These are phyloP conservation scores for Neodiprion pinetum DNA, from an alignment of 1,140 invertebrate species.

Conservation along the genomic window DNA sequence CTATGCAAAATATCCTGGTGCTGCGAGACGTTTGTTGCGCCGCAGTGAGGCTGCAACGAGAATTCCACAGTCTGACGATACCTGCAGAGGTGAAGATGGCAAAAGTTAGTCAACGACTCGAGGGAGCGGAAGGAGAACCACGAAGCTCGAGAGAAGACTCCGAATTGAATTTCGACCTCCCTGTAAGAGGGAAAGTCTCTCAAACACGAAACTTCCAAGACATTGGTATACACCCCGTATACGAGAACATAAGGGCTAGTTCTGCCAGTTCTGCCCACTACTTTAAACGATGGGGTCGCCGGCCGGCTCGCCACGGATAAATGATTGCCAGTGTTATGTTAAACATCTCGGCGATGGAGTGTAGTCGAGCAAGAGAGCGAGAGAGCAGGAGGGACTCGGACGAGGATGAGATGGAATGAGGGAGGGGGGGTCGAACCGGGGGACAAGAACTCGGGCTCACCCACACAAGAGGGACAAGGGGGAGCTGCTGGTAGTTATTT, in stretches of 20 bases:
- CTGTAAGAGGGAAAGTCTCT: background rate
- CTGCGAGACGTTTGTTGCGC: too few relatives aligned
- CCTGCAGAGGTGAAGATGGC: too few relatives aligned
- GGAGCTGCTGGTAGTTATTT: conserved; percentile 57
- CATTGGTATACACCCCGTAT: conserved; percentile 29
- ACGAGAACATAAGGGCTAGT: conserved; percentile 43
- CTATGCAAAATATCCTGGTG: too few relatives aligned
- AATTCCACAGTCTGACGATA: too few relatives aligned
- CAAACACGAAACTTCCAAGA: background rate
- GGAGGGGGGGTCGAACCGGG: conserved; percentile 31
- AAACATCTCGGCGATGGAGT: conserved; percentile 47
- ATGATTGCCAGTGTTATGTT: conserved; percentile 63
- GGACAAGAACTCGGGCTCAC: conserved; percentile 13
- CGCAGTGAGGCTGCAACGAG: too few relatives aligned
- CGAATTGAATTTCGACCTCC: background rate
- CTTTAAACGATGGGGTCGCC: conserved; percentile 59
- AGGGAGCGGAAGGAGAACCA: too few relatives aligned
- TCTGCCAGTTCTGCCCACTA: conserved; percentile 52
- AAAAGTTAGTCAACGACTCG: too few relatives aligned
- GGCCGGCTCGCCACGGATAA: conserved; percentile 57
- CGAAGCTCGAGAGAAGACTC: too few relatives aligned
- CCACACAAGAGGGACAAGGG: conserved; percentile 25
- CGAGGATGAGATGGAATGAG: conserved; percentile 44
- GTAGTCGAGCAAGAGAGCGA: conserved; percentile 23
- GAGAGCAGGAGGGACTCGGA: conserved; percentile 27